Evolutionary conservation across 2,113 vertebrate genomes (phyloP).

Genomic region (Ceyx cyanopectus): DNA sequence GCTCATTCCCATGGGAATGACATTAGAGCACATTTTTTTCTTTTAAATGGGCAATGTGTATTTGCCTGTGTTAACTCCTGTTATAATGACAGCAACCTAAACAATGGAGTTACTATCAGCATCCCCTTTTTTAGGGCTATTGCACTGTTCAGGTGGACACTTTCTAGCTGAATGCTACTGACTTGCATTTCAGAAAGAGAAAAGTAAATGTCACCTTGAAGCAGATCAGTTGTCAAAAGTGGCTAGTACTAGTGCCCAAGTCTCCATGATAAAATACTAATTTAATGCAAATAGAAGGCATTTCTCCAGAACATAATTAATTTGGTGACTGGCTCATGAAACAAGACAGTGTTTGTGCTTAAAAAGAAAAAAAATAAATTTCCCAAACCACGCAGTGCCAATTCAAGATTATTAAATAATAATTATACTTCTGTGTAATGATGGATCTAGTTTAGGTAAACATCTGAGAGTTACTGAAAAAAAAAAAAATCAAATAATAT

Average conservation of each 20-base stretch:
- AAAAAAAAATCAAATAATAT: neutral
- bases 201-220: neutral
- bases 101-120: no score
- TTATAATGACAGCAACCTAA: neutral
- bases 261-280: neutral
- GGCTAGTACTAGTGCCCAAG: neutral
- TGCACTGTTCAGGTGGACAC: accelerated
- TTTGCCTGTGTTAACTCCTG: neutral
- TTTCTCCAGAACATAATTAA: neutral
- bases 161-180: neutral
- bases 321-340: neutral
- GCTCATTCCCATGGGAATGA: neutral
- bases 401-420: neutral
- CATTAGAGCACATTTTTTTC: neutral
- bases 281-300: neutral
- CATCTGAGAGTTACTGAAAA: neutral
- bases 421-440: no score
- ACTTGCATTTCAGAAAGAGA: neutral
- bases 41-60: neutral
- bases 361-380: neutral
- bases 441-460: neutral
- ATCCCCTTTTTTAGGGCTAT: neutral
- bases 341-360: neutral
- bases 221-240: neutral
- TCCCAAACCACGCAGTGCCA: neutral